Evolutionary conservation across 2,113 vertebrate genomes (phyloP), one percentile per base, ranked within the genome.

Genomic region (Panthera leo): DNA sequence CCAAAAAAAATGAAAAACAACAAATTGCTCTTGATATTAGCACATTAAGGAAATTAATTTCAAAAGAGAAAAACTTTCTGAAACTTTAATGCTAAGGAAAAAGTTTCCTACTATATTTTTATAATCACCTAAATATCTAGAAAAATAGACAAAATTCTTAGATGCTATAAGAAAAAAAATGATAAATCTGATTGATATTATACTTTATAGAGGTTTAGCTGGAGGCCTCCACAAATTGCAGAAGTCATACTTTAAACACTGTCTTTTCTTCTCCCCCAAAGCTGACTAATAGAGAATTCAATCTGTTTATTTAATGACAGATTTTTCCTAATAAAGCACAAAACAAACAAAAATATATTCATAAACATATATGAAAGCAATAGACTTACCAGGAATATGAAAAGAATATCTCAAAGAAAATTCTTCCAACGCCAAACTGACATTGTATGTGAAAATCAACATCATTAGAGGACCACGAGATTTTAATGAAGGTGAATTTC

Each of bases 381-480:
- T 4, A 70, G 25, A 67, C 53, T 73, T 85, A 65, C 13, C 71
- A 71, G 83, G 27, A 63, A 96, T 55, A 73, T n/a, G 75, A 91
- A 78, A 92, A 92, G 42, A 80, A 58, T 71, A 58, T 73, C 76
- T 85, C 70, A 93, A 21, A 79, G 53, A 89, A 73, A 96, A 89
- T 16, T 92, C 75, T 94, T 91, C 42, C 31, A 25, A 42, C 14
- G 76, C 36, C 85, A 79, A 85, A 89, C 29, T 79, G 45, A 51
- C 71, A 84, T n/a, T 31, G 23, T 84, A 71, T 39, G 9, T 94
- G 36, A 96, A 58, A 96, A 80, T 68, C 58, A 83, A 34, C 45
- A 71, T 42, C 21, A 29, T 36, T 86, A 80, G 21, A 67, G 53
- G 36, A 73, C 73, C n/a, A 55, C 25, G 25, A 80, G 63, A 80